A percentile compares a stretch with the other conserved stretches of the same genome.
Evolutionary conservation across 2,113 vertebrate genomes (phyloP).

Genomic region (Trematocara macrostoma): DNA sequence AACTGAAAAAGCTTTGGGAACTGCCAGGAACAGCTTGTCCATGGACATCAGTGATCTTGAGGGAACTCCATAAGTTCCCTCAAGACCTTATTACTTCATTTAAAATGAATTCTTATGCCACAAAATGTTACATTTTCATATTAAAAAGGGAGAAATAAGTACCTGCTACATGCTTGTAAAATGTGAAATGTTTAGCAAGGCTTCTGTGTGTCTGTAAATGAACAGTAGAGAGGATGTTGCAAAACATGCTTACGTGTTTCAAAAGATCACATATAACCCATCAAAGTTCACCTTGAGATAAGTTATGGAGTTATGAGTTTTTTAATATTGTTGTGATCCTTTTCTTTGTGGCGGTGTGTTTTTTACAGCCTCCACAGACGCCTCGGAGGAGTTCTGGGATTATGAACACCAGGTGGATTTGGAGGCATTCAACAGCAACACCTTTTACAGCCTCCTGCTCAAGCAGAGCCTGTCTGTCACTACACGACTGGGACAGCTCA

Average conservation of each 20-base stretch:
- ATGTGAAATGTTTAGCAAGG: neutral
- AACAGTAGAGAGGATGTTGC: neutral
- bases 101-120: neutral
- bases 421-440: conserved; percentile 80
- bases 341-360: neutral
- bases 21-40: neutral
- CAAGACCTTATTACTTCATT: neutral
- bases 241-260: neutral
- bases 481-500: conserved; percentile 73
- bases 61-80: neutral
- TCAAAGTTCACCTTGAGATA: neutral
- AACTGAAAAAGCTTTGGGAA: neutral
- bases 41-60: neutral
- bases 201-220: neutral
- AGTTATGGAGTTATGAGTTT: neutral
- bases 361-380: conserved; percentile 7
- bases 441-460: conserved; percentile 81
- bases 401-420: conserved; percentile 81
- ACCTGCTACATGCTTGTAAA: neutral
- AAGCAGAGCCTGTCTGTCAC: conserved; percentile 83
- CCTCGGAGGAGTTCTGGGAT: conserved; percentile 72
- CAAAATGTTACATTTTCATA: neutral
- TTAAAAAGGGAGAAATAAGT: neutral
- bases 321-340: neutral
- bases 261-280: neutral